Conservation (phyloP, 2,797 vertebrate species). For the Macropus fuliginosus region DNA sequence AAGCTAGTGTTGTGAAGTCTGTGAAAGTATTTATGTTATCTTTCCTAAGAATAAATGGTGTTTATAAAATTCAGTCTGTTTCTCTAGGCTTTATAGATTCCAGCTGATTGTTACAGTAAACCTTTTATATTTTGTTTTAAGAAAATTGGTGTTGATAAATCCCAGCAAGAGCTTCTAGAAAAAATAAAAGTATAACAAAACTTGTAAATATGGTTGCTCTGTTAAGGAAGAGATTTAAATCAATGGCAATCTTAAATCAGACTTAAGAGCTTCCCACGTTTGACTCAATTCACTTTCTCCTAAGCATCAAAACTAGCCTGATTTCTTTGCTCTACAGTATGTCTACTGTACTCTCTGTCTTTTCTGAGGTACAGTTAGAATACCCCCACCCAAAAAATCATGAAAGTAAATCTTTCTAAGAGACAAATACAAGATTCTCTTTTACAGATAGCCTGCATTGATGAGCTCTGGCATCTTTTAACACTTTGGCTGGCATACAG, state of each 20-base stretch:
- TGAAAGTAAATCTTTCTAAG: constrained; percentile 52
- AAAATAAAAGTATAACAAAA: constrained; percentile 58
- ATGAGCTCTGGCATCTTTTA: background rate
- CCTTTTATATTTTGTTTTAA: constrained; percentile 60
- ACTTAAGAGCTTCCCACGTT: constrained; percentile 10
- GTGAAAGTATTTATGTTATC: constrained; percentile 55
- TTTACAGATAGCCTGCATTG: constrained; percentile 42
- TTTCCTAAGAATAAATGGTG: constrained; percentile 42
- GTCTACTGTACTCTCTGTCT: constrained; percentile 37
- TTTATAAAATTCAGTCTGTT: constrained; percentile 34
- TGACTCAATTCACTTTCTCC: background rate
- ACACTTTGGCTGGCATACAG: background rate
- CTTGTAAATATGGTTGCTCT: constrained; percentile 15
- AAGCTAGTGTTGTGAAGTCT: constrained; percentile 63
- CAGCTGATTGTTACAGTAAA: constrained; percentile 50
- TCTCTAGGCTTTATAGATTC: constrained; percentile 15
- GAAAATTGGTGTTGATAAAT: constrained; percentile 51
- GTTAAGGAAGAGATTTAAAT: constrained; percentile 53
- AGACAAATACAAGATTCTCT: background rate
- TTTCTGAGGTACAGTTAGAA: constrained; percentile 42
- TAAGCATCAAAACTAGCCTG: constrained; percentile 38
- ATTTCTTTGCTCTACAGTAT: constrained; percentile 33
- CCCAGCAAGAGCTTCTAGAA: constrained; percentile 51
- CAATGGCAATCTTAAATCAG: constrained; percentile 25
- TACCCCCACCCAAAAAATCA: constrained; percentile 27